phyloP scores from a whole-genome alignment of 2,888 invertebrate species.

The Argyresthia goedartella region DNA sequence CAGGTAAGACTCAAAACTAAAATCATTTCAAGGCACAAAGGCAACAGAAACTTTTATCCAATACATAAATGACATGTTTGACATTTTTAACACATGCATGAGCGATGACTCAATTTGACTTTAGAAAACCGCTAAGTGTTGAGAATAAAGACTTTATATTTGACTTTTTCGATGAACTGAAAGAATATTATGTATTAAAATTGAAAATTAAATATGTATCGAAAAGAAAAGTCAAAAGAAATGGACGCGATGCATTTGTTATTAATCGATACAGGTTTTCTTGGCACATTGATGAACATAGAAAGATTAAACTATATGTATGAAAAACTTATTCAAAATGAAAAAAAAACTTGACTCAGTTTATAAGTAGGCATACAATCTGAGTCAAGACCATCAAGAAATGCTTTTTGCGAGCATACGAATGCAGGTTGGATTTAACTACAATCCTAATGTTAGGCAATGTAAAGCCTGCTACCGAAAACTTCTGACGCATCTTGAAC shows the following conservation, averaged over 20 bases:
- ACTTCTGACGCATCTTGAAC: constrained; percentile 4
- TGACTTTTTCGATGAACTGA: constrained; percentile 1
- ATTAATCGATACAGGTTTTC: constrained; percentile 7
- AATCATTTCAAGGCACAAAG: background rate
- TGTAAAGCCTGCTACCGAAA: constrained; percentile 1
- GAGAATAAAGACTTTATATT: constrained; percentile 2
- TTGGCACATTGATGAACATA: constrained; percentile 7
- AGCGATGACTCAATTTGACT: constrained; percentile 2
- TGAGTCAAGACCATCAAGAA: constrained; percentile 13
- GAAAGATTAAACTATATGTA: background rate
- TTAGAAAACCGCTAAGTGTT: background rate
- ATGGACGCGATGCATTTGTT: background rate
- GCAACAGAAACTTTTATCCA: too few species aligned
- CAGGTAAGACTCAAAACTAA: background rate
- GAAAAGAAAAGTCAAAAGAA: background rate
- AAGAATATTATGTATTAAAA: background rate
- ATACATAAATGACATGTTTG: too few species aligned
- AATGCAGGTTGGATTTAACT: constrained; percentile 6
- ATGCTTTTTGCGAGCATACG: constrained; percentile 9
- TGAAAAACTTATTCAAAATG: background rate
- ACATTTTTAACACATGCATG: constrained; percentile 20
- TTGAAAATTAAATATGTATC: background rate
- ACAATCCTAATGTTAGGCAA: background rate
- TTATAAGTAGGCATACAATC: constrained; percentile 7
- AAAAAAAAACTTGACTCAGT: background rate